These are phyloP conservation scores for Microcebus murinus DNA, from an alignment of 2,113 vertebrate species.

Conservation along the genomic window DNA sequence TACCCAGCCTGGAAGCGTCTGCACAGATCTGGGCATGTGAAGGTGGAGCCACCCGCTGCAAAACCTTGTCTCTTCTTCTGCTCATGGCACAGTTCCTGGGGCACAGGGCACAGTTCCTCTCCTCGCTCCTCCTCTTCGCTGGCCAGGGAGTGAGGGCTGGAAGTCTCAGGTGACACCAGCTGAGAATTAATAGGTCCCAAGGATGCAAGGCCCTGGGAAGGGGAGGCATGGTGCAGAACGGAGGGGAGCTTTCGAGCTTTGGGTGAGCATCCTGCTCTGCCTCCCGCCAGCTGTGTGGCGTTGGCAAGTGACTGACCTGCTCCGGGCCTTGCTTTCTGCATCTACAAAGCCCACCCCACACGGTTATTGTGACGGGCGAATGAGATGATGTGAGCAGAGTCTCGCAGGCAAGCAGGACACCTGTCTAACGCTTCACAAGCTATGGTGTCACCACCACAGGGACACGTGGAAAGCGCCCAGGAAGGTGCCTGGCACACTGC, in stretches of 20 bases:
- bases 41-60: accelerated
- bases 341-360: background rate
- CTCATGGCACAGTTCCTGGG: background rate
- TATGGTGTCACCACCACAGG: background rate
- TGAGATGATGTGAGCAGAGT: background rate
- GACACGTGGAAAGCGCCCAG: background rate
- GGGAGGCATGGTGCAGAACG: background rate
- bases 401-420: background rate
- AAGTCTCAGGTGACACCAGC: background rate
- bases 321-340: background rate
- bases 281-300: background rate
- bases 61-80: background rate
- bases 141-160: background rate
- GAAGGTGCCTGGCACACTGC: background rate
- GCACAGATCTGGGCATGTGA: background rate
- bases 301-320: background rate
- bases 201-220: background rate
- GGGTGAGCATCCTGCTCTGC: background rate
- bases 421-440: background rate
- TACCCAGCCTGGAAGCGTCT: accelerated
- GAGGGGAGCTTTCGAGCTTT: background rate
- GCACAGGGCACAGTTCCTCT: background rate
- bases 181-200: background rate
- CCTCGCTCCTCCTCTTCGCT: background rate
- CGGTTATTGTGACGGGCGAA: background rate